A percentile compares a stretch with the other conserved stretches of the same genome.
Conservation (phyloP, 2,113 vertebrate species). For the Rhea pennata region DNA sequence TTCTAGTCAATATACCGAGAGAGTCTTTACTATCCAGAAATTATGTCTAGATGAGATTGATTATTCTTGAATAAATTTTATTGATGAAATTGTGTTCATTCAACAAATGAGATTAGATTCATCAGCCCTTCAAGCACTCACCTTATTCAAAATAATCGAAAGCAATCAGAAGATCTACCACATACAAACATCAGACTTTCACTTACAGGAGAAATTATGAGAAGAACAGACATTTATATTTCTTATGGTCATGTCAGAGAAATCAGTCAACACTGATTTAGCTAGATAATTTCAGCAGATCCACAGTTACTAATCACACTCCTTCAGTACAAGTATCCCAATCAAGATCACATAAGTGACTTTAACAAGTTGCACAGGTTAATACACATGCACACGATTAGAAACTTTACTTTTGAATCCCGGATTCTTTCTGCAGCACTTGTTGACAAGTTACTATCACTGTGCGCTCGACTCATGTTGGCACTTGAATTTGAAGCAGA, state of each 20-base stretch:
- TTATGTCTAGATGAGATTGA: background rate
- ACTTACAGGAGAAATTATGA: background rate
- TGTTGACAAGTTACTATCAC: slow-evolving; percentile 92
- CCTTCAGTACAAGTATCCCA: background rate
- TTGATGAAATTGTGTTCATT: background rate
- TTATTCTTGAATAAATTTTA: background rate
- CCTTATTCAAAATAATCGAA: background rate
- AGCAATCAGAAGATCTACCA: background rate
- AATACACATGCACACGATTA: background rate
- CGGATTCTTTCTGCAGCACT: slow-evolving; percentile 95
- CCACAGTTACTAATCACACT: background rate
- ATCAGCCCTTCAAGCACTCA: background rate
- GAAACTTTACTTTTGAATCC: slow-evolving; percentile 92
- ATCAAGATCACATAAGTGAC: background rate
- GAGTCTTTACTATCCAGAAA: background rate
- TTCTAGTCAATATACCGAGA: background rate
- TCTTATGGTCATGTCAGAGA: background rate
- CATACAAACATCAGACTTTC: background rate
- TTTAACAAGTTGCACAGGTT: background rate
- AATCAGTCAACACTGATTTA: background rate
- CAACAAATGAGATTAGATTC: background rate
- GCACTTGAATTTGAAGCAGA: slow-evolving; percentile 90
- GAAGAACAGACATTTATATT: background rate
- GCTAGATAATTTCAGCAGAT: background rate
- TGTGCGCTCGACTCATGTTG: slow-evolving; percentile 96